Percentiles rank a stretch among this genome's conserved stretches.
Evolutionary conservation across 2,113 vertebrate species (phyloP).

Genomic region (Dendropsophus ebraccatus): DNA sequence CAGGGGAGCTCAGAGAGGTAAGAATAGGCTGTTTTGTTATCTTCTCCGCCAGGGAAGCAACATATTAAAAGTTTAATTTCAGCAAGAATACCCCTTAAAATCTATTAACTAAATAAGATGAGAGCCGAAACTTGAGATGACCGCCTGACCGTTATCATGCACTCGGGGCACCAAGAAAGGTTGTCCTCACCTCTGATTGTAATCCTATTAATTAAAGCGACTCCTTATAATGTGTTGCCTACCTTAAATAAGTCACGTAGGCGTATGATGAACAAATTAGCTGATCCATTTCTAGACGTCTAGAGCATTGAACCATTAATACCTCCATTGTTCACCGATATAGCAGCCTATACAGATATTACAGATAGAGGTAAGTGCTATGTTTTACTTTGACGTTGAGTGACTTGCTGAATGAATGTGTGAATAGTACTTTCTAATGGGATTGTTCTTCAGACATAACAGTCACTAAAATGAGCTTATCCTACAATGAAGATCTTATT

Average conservation of each 20-base stretch:
- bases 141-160: no score
- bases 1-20: no score
- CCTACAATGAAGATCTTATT: neutral
- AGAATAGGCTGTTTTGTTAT: no score
- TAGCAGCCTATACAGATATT: neutral
- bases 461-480: neutral
- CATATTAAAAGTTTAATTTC: no score
- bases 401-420: neutral
- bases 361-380: slow-evolving; percentile 22
- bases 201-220: neutral
- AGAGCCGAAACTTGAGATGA: no score
- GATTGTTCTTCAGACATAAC: neutral
- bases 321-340: neutral
- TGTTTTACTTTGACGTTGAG: slow-evolving; percentile 11
- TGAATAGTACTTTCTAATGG: slow-evolving; percentile 5
- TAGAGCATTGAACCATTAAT: neutral
- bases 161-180: neutral
- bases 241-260: slow-evolving; percentile 21
- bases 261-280: neutral
- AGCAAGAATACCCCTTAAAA: no score
- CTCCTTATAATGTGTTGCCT: neutral
- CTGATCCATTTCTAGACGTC: slow-evolving; percentile 18
- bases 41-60: no score
- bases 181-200: neutral
- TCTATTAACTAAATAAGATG: no score